Evolutionary conservation across 2,113 vertebrate species (phyloP).

Genomic region (Epinephelus cyanopodus): DNA sequence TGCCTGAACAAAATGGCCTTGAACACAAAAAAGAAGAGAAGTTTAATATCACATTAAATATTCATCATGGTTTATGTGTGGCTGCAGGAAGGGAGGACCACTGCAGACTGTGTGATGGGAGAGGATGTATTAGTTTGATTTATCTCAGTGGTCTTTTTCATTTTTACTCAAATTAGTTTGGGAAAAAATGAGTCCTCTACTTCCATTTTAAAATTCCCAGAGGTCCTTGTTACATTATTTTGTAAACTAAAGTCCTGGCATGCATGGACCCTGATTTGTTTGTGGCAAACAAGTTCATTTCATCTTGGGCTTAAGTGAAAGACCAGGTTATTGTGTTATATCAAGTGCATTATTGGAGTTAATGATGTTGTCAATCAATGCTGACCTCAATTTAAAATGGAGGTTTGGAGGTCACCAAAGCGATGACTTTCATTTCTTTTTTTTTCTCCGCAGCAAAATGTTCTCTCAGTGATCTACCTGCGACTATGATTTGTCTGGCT

Average conservation of each 20-base stretch:
- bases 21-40: conserved; percentile 40
- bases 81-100: conserved; percentile 42
- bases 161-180: conserved; percentile 49
- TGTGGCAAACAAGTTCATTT: conserved; percentile 51
- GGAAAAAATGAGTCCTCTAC: conserved; percentile 14
- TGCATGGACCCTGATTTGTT: conserved; percentile 37
- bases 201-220: conserved; percentile 4
- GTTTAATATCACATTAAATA: conserved; percentile 66
- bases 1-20: conserved; percentile 37
- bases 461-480: conserved; percentile 33
- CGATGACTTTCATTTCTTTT: conserved; percentile 57
- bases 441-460: conserved; percentile 26
- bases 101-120: conserved; percentile 44
- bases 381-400: conserved; percentile 73
- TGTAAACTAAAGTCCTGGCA: background rate
- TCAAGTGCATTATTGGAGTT: conserved; percentile 66
- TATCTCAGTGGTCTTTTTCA: conserved; percentile 53
- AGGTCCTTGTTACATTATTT: conserved; percentile 15
- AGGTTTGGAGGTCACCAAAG: conserved; percentile 64
- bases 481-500: conserved; percentile 22
- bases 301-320: conserved; percentile 55
- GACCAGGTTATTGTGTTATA: conserved; percentile 58
- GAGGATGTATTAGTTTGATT: conserved; percentile 50
- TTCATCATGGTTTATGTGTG: conserved; percentile 59
- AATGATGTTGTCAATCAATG: conserved; percentile 76